Conservation (phyloP, 2,113 vertebrate genomes). For the Natator depressus region DNA sequence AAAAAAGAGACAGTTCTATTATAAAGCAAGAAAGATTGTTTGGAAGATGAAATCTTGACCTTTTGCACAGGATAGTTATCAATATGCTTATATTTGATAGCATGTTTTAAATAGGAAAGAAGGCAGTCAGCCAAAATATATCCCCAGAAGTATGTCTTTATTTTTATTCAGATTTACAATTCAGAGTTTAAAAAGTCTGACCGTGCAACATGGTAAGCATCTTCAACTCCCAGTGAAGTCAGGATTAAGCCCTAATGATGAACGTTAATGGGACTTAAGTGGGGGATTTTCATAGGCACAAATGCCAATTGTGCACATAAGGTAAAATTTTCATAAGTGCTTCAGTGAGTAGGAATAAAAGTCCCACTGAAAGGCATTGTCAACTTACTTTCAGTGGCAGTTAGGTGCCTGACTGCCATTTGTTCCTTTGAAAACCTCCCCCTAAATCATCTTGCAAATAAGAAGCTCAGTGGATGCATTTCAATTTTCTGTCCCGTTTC, state of each 20-base stretch:
- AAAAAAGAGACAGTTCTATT: background rate
- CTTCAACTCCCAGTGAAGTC: background rate
- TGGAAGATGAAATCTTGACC: background rate
- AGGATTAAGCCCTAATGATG: background rate
- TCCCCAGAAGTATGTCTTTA: background rate
- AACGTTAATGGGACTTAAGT: background rate
- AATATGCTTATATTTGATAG: background rate
- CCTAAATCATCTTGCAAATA: background rate
- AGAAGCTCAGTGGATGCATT: background rate
- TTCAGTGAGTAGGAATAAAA: background rate
- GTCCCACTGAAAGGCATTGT: background rate
- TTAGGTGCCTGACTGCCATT: background rate
- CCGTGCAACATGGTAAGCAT: background rate
- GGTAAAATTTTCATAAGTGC: background rate
- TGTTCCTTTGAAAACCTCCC: background rate
- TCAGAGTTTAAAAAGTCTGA: background rate
- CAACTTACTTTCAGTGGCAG: background rate
- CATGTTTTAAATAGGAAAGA: background rate
- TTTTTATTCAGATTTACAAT: slow-evolving; percentile 20
- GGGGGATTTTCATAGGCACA: background rate
- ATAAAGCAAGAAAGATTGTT: background rate
- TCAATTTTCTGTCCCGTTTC: background rate
- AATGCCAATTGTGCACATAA: background rate
- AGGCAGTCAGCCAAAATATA: background rate
- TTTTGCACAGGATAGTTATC: background rate